Evolutionary conservation across 1,140 invertebrate species (phyloP).

Genomic region (Drosophila santomea): DNA sequence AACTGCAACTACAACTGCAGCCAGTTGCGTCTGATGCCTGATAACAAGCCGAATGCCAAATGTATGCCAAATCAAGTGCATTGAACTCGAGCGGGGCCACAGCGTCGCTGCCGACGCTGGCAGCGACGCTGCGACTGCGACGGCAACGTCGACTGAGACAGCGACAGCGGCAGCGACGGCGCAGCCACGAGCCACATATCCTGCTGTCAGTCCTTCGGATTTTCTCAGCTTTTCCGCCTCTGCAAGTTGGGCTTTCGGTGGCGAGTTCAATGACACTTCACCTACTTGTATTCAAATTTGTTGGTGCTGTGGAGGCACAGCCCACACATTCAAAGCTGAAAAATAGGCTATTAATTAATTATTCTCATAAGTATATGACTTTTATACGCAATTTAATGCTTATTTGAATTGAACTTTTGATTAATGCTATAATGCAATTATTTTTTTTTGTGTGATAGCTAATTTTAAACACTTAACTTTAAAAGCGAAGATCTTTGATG

Average conservation of each 20-base stretch:
- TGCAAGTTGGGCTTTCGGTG: constrained; percentile 20
- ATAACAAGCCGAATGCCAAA: constrained; percentile 57
- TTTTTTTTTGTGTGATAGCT: no score
- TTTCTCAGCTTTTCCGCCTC: constrained; percentile 1
- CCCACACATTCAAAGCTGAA: neutral
- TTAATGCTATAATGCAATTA: no score
- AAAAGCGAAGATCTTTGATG: neutral
- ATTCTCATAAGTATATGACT: no score
- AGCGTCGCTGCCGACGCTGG: constrained; percentile 4
- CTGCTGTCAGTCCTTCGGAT: constrained; percentile 11
- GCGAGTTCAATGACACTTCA: constrained; percentile 82
- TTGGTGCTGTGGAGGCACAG: neutral
- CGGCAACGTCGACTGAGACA: neutral
- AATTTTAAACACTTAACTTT: no score
- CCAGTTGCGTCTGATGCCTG: constrained; percentile 46
- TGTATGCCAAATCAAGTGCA: constrained; percentile 77
- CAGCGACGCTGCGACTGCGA: constrained; percentile 1
- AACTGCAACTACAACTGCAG: constrained; percentile 34
- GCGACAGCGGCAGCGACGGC: constrained; percentile 2
- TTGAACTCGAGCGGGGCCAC: constrained; percentile 60
- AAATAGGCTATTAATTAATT: no score
- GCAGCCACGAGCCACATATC: constrained; percentile 7
- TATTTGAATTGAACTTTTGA: neutral
- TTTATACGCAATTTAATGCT: no score
- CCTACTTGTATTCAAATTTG: constrained; percentile 75